Evolutionary conservation across 2,888 invertebrate genomes (phyloP).

Genomic region (Cartodere bifasciata): DNA sequence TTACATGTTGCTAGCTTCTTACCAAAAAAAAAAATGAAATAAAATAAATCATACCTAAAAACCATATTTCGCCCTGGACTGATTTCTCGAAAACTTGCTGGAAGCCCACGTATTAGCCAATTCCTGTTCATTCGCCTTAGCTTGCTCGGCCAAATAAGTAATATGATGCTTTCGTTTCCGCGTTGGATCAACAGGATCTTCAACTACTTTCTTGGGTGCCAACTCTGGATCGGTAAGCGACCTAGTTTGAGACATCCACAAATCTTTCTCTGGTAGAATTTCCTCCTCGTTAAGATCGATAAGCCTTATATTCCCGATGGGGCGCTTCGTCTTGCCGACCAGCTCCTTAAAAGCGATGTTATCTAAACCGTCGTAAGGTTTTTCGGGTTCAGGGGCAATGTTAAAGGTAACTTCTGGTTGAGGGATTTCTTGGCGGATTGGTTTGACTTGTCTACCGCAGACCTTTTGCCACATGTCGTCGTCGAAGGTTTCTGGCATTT

Average conservation of each 20-base stretch:
- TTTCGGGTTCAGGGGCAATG: conserved; percentile 35
- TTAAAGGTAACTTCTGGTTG: conserved; percentile 33
- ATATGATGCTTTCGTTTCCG: conserved; percentile 85
- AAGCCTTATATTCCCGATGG: conserved; percentile 55
- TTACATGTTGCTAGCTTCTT: too few relatives aligned
- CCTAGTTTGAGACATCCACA: conserved; percentile 74
- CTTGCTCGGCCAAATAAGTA: conserved; percentile 86
- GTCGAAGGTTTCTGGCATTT: conserved; percentile 33
- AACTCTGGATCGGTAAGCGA: conserved; percentile 54
- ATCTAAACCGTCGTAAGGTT: conserved; percentile 37
- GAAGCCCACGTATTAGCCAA: conserved; percentile 89
- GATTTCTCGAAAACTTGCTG: conserved; percentile 69
- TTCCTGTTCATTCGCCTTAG: conserved; percentile 88
- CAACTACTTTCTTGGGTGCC: conserved; percentile 36
- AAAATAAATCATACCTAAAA: conserved; percentile 56
- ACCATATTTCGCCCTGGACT: conserved; percentile 93
- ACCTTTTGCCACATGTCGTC: conserved; percentile 38
- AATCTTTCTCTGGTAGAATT: conserved; percentile 64
- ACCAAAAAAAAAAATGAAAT: too few relatives aligned
- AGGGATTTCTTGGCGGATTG: conserved; percentile 33
- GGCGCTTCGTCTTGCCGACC: conserved; percentile 53
- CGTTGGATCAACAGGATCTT: conserved; percentile 40
- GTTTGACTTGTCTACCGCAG: conserved; percentile 32
- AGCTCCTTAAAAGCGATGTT: conserved; percentile 49
- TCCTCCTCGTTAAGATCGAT: conserved; percentile 75